phyloP scores from a whole-genome alignment of 2,888 invertebrate genomes.

The Erebia epiphron region DNA sequence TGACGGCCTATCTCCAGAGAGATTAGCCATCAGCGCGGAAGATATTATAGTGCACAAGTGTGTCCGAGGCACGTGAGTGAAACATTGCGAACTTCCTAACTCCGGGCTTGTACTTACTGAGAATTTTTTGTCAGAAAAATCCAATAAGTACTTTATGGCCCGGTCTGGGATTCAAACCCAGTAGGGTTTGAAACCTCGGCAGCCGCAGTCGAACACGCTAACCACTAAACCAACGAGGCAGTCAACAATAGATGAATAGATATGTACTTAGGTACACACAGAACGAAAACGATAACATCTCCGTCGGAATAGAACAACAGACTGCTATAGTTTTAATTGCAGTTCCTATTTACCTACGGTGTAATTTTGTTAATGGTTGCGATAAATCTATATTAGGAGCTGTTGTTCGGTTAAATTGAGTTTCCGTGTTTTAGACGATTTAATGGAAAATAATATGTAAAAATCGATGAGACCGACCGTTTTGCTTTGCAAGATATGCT shows the following conservation, averaged over 20 bases:
- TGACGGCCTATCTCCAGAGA: no score
- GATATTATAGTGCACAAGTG: no score
- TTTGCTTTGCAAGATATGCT: not conserved
- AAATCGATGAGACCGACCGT: not conserved
- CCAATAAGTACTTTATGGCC: no score
- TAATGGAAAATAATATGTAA: not conserved
- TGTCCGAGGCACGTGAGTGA: no score
- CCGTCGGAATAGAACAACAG: conserved; percentile 35
- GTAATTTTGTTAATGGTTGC: conserved; percentile 13
- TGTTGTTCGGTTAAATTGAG: conserved; percentile 6
- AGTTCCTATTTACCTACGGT: conserved; percentile 29
- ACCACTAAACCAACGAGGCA: not conserved
- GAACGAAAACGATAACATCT: conserved; percentile 33
- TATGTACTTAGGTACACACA: not conserved
- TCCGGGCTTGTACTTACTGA: no score
- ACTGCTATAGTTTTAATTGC: conserved; percentile 27
- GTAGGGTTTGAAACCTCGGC: no score
- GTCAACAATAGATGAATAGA: not conserved
- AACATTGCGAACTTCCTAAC: no score
- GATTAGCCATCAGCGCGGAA: no score
- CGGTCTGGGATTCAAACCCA: no score
- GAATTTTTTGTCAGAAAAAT: no score
- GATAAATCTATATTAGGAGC: conserved; percentile 10
- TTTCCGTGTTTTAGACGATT: not conserved
- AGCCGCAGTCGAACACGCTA: no score